phyloP scores from a whole-genome alignment of 1,140 invertebrate species.

The Drosophila eugracilis region DNA sequence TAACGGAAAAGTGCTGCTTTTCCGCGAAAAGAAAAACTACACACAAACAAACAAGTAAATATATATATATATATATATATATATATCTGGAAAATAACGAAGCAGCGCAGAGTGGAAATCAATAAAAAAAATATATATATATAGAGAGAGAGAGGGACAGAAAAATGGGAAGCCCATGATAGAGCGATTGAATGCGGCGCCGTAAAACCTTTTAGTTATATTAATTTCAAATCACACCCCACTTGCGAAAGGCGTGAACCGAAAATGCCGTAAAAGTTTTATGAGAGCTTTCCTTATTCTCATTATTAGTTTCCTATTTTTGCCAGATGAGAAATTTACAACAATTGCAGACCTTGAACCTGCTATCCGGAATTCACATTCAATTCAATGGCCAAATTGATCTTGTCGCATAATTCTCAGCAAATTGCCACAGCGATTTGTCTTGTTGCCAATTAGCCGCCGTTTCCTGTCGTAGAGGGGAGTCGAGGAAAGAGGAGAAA shows the following conservation, averaged over 20 bases:
- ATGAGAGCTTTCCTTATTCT: conserved; percentile 12
- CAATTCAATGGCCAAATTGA: conserved; percentile 63
- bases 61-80: not conserved
- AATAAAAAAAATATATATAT: conserved; percentile 32
- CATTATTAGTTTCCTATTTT: not conserved
- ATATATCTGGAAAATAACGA: conserved; percentile 8
- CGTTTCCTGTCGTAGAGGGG: conserved; percentile 27
- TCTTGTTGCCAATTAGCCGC: conserved; percentile 78
- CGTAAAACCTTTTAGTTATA: conserved; percentile 80
- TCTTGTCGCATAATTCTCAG: conserved; percentile 77
- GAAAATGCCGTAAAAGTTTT: conserved; percentile 63
- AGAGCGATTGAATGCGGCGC: conserved; percentile 39
- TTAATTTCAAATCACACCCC: conserved; percentile 74
- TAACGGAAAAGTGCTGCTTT: conserved; percentile 9
- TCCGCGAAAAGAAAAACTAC: conserved; percentile 14
- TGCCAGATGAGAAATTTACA: conserved; percentile 16
- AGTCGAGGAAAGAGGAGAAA: conserved; percentile 15
- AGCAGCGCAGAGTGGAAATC: conserved; percentile 51
- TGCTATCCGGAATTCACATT: conserved; percentile 25
- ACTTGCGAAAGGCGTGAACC: conserved; percentile 57
- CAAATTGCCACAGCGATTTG: conserved; percentile 77
- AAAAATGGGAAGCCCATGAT: conserved; percentile 12
- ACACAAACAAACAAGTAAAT: conserved; percentile 5
- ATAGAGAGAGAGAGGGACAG: conserved; percentile 16
- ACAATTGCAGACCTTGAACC: conserved; percentile 71